Base-by-base conservation (phyloP, 2,113 vertebrate species). In the Ophthalmolycus amberensis region DNA sequence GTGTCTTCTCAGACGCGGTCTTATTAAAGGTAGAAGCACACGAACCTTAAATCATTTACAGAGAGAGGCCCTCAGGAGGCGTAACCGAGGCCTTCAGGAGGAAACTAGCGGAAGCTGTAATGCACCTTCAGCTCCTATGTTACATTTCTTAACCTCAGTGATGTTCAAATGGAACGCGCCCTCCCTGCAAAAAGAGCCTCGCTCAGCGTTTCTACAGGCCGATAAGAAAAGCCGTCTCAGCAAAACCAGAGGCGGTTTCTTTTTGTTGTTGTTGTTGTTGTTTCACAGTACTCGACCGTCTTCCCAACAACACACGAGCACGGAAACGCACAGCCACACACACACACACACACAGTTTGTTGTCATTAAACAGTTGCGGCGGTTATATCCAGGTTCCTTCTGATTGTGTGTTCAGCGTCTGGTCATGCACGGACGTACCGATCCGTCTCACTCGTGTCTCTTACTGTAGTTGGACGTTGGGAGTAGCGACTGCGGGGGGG, bases 1-100 rank as follows among this genome's bases (percentile, higher is more conserved):
- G 58, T 27, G 82, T 85, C 88, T 44, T 78, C 37, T 71, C 75
- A 77, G 88, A 90, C 84, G 14, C n/a, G 87, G 89, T 90, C 89
- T 84, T 79, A 82, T 93, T 94, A 92, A 93, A 94, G 92, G 92
- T 93, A 90, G 90, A 92, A 91, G 89, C 80, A 94, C 86, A 78
- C 85, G 87, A 88, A 87, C 89, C 89, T 90, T 91, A 87, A 91
- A 78, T 92, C 84, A 84, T 88, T 86, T 91, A 89, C 79, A 90
- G 48, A 50, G 38, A 42, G 50, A 75, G 77, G 76, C 88, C 77
- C 3, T 90, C 77, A 71, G 64, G 78, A 91, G 82, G 87, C 78
- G 10, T 73, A 71, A 85, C 89, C 80, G 60, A 81, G 82, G 91
- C 90, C 88, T 91, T 91, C 90, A 89, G 86, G 85, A 88, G 79